Evolutionary conservation across 2,888 invertebrate species (phyloP), one percentile per base, ranked within the genome.

Genomic region (Meiosimyza decipiens): DNA sequence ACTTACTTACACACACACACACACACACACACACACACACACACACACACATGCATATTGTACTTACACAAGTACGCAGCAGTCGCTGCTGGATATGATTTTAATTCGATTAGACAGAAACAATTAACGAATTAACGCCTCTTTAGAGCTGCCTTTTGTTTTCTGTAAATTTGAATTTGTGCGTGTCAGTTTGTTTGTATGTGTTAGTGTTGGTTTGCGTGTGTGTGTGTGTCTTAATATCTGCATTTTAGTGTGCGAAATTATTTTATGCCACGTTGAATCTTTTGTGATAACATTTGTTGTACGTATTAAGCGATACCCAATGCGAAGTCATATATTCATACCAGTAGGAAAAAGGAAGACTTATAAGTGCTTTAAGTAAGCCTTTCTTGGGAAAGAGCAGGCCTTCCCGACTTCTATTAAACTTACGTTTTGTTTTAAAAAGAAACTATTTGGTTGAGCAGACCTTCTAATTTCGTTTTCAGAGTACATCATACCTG

Each of bases 61-160:
- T 57, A 50, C 49, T 70, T 74, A 72, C 67, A 71, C 67, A 67
- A 74, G 66, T 72, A 75, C 28, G 73, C 69, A 69, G 68, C 72
- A 47, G 66, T 69, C 52, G 79, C 80, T 82, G 77, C 77, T 79
- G 82, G 79, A 80, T 84, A 80, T 82, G 84, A 84, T 84, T 86
- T 86, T 87, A 86, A 86, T 87, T 86, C 85, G 85, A 86, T 86
- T 87, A 86, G 83, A 83, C 84, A 81, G 82, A 83, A 87, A 84
- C 87, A 86, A 86, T 87, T 87, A 87, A 85, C 84, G 83, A 81
- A 84, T 84, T 85, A 86, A 86, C 85, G 85, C 86, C 85, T 85
- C 83, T 84, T 86, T 83, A 82, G 82, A 78, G 77, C 70, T 64
- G 60, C 69, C 54, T 71, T 63, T 57, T 49, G 73, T 66, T 49